phyloP scores from a whole-genome alignment of 2,113 vertebrate species.

The Nothocercus julius region DNA sequence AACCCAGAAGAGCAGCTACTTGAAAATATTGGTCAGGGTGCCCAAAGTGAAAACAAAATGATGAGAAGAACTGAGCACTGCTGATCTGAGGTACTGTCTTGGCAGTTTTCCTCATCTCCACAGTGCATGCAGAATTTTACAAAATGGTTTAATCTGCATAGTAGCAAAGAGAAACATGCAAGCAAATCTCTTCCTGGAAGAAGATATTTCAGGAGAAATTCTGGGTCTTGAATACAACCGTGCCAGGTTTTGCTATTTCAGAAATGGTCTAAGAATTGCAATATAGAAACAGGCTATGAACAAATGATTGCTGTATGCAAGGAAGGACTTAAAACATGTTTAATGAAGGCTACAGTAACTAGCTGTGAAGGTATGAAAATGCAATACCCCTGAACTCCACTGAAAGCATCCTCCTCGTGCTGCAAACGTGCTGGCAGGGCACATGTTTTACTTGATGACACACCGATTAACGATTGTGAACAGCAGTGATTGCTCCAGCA shows the following conservation, averaged over 20 bases:
- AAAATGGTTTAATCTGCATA: not conserved
- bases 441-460: constrained; percentile 26
- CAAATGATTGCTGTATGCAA: not conserved
- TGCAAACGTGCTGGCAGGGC: constrained; percentile 14
- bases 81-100: not conserved
- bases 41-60: not conserved
- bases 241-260: not conserved
- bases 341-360: not conserved
- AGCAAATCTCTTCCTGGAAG: not conserved
- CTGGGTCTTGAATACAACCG: not conserved
- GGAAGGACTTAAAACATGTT: not conserved
- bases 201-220: not conserved
- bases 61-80: not conserved
- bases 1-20: not conserved
- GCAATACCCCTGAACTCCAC: not conserved
- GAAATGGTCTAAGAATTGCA: not conserved
- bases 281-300: not conserved
- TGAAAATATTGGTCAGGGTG: not conserved
- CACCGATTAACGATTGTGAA: not conserved
- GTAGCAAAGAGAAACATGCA: not conserved
- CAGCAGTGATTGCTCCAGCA: not conserved
- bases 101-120: not conserved
- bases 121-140: not conserved
- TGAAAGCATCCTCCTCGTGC: not conserved
- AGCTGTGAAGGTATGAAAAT: not conserved